These are phyloP conservation scores for Oryctes rhinoceros DNA, from an alignment of 1,140 invertebrate species.

Conservation along the genomic window DNA sequence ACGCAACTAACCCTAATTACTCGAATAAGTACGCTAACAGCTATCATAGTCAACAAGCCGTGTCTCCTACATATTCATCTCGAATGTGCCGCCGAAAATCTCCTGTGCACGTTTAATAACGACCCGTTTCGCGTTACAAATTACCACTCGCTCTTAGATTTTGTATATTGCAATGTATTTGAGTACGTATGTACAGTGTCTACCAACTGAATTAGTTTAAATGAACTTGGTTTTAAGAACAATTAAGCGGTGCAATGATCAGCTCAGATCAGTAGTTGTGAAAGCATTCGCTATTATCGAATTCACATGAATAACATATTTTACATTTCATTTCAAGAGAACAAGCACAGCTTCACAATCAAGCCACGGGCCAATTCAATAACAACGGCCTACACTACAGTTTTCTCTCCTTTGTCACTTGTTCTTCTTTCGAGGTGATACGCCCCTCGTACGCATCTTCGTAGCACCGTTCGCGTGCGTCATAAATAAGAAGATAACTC, in stretches of 20 bases:
- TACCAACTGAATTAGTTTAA: background rate
- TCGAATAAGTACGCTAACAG: background rate
- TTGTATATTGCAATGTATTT: background rate
- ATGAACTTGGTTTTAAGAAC: too few species aligned
- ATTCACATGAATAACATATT: too few species aligned
- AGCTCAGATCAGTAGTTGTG: too few species aligned
- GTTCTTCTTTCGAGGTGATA: background rate
- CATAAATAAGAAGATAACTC: constrained; percentile 54
- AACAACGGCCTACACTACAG: too few species aligned
- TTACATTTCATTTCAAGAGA: too few species aligned
- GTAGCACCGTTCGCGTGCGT: constrained; percentile 25
- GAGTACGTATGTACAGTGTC: background rate
- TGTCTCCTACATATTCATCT: constrained; percentile 32
- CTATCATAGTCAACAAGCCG: constrained; percentile 22
- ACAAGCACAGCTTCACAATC: too few species aligned
- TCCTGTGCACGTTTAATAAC: background rate
- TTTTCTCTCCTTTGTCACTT: background rate
- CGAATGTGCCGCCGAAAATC: background rate
- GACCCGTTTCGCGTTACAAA: constrained; percentile 4
- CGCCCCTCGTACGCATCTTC: background rate
- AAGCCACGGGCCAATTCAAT: too few species aligned
- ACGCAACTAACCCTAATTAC: constrained; percentile 28
- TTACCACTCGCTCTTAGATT: background rate
- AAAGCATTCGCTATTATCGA: too few species aligned
- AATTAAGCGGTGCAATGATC: too few species aligned